Conservation (phyloP, 2,113 vertebrate genomes). For the Coracopsis vasa region DNA sequence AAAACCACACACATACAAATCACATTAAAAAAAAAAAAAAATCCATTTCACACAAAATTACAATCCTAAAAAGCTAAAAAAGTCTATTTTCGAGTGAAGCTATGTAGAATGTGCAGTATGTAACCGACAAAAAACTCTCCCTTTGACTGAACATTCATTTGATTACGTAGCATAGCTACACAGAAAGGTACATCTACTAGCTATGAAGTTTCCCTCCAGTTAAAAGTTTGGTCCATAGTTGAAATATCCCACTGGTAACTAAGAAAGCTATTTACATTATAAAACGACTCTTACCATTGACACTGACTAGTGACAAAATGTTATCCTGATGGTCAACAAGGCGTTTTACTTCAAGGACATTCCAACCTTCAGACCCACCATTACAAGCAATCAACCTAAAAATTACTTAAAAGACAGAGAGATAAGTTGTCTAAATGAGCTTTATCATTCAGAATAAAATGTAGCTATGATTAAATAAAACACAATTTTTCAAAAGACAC, state of each 20-base stretch:
- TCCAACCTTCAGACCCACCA: constrained; percentile 67
- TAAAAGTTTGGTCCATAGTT: not conserved
- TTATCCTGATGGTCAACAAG: constrained; percentile 90
- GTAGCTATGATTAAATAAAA: not conserved
- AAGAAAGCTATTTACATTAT: not conserved
- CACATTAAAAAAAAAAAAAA: not conserved
- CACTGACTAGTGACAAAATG: constrained; percentile 84
- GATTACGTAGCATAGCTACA: not conserved
- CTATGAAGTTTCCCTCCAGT: not conserved
- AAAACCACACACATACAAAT: not conserved
- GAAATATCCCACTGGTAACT: not conserved
- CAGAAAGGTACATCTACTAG: not conserved
- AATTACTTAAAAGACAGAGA: constrained; percentile 80
- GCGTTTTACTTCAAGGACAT: constrained; percentile 78
- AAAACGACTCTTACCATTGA: constrained; percentile 78
- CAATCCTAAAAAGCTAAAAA: not conserved
- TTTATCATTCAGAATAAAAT: not conserved
- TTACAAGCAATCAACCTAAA: constrained; percentile 79
- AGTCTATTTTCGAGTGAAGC: not conserved
- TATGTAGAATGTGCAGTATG: not conserved
- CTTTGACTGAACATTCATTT: not conserved
- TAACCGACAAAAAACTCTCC: not conserved
- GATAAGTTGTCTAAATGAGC: not conserved
- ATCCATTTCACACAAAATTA: not conserved
- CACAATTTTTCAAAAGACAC: not conserved